Evolutionary conservation across 2,797 vertebrate genomes (phyloP), one percentile per base, ranked within the genome.

Genomic region (Mus caroli): DNA sequence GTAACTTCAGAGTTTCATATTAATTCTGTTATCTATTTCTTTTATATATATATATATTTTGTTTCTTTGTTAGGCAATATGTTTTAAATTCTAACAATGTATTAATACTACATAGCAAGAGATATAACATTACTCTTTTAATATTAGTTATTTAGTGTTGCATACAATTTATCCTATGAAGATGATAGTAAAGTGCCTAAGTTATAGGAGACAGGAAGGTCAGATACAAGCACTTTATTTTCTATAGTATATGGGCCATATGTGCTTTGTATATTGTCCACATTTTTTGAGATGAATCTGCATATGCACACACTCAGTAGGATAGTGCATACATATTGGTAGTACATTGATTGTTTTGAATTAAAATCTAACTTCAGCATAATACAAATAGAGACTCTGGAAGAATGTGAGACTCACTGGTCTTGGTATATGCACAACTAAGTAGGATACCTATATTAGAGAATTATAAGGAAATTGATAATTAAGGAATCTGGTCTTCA

Each of bases 1-100:
- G 50, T 79, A 28, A 6, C 17, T 83, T 94, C 77, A 87, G 82
- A 60, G 54, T 85, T 95, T 78, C 52, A 50, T 12, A 52, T 80
- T 71, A 78, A 60, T 76, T 50, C 31, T 88, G 34, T 90, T 40
- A 12, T 11, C 54, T 83, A n/a, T 58, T 88, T 91, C n/a, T 86
- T 86, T 78, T 7, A 15, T 14, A 14, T 62, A 86, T 86, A 75
- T 7, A 15, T 14, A 14, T 62, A 86, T 73, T 83, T 92, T 92
- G 46, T 90, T 43, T 94, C 54, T 80, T 78, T 67, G 52, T 64
- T 37, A 90, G 64, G 43, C 20, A 50, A 19, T 77, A 58, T 28
- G 4, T 62, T n/a, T 86, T 84, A 69, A 10, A 3, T 37, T 13
- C 20, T 40, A 93, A 64, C 3, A 83, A 37, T 56, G n/a, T 1